Base-by-base conservation (phyloP, 2,797 vertebrate species). In the Typhlichthys subterraneus region DNA sequence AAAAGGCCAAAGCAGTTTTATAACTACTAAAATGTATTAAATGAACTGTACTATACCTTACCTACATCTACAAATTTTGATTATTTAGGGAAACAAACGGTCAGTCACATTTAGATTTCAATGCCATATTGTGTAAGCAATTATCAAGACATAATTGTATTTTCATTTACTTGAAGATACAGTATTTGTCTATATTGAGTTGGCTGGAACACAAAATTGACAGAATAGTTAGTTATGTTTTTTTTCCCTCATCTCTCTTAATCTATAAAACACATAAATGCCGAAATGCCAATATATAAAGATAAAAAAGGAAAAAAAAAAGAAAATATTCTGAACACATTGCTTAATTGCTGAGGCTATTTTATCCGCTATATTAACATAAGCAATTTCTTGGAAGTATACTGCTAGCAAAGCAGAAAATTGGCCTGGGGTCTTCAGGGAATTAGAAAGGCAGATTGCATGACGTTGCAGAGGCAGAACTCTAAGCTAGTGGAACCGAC, bases 331-430 rank as follows among this genome's bases (percentile, higher is more conserved):
- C 91, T 92, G 93, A 93, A 93, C 90, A 88, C 86, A 94, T 94
- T 93, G 91, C 91, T 93, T 95, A 94, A 96, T 96, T 95, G 93
- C 91, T 89, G 86, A 89, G 90, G 91, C 92, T 93, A 92, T 93
- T 94, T 82, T 82, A 89, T 90, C 88, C 80, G 79, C 83, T 87
- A 87, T 93, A 94, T 95, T 94, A 95, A 92, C 91, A 94, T 93
- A 95, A 94, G 91, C 89, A 88, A 93, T 94, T 93, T 92, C 81
- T 91, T 86, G 84, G 91, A 90, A 89, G 90, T 84, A 73, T 87
- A 91, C 83, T 89, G 92, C 92, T 92, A 94, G 92, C 91, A 93
- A 93, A 93, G 93, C 94, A 94, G 93, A 95, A 96, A 95, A 95
- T 93, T 94, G 94, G 92, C 93, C 93, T 92, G 93, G 90, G 93